Evolutionary conservation across 2,113 vertebrate species (phyloP).

Genomic region (Sylvia atricapilla): DNA sequence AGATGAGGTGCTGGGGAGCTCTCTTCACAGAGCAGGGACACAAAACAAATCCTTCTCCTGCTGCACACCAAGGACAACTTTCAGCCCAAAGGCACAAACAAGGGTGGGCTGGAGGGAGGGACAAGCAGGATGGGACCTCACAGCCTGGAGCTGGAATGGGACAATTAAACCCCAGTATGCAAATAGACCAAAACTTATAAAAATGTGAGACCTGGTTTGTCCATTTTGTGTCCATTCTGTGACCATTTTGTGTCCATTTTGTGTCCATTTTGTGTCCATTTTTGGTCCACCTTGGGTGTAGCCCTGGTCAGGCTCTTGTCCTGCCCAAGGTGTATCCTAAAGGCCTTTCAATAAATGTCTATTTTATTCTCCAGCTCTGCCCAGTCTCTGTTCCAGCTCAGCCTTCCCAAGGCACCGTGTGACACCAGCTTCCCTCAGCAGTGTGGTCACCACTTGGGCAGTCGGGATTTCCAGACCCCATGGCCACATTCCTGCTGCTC

Average conservation of each 20-base stretch:
- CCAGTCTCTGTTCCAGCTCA: not conserved
- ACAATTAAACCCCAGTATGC: not conserved
- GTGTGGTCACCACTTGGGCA: not conserved
- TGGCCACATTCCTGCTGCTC: not conserved
- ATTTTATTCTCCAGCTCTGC: not conserved
- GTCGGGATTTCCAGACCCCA: not conserved
- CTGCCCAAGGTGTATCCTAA: not conserved
- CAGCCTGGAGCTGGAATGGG: not conserved
- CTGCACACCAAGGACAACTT: not conserved
- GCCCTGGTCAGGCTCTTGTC: not conserved
- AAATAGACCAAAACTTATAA: not conserved
- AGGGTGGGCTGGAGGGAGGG: not conserved
- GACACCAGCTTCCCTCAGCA: not conserved
- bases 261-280: not conserved
- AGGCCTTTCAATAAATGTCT: not conserved
- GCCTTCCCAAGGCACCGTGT: not conserved
- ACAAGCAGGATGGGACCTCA: not conserved
- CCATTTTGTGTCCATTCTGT: not conserved
- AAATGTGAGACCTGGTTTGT: not conserved
- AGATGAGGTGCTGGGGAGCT: not conserved
- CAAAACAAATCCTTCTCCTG: not conserved
- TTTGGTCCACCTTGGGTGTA: not conserved
- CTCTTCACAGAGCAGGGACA: not conserved
- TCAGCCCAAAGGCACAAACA: not conserved
- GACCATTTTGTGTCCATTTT: not conserved